phyloP scores from a whole-genome alignment of 2,888 invertebrate species.

The Syritta pipiens region DNA sequence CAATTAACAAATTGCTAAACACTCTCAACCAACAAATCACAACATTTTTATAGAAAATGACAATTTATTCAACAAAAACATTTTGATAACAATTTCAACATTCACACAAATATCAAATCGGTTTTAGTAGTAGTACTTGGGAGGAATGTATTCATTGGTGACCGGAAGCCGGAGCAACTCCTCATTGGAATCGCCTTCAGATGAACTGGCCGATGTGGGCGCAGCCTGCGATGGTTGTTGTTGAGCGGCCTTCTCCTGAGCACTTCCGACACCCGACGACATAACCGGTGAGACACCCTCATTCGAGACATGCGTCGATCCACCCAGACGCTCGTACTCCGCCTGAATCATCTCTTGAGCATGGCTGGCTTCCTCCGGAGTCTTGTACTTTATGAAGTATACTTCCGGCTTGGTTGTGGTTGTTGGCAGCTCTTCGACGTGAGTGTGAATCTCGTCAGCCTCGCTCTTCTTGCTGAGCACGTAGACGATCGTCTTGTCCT shows the following conservation, averaged over 20 bases:
- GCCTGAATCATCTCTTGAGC: constrained; percentile 71
- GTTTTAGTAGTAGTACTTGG: constrained; percentile 9
- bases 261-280: constrained; percentile 70
- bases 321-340: constrained; percentile 71
- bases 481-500: constrained; percentile 72
- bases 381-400: constrained; percentile 71
- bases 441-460: constrained; percentile 65
- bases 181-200: not conserved
- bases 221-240: not conserved
- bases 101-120: not conserved
- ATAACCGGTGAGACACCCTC: constrained; percentile 70
- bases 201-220: not conserved
- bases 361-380: constrained; percentile 71
- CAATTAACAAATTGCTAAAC: no score
- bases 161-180: not conserved
- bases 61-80: constrained; percentile 16
- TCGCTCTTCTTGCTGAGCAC: constrained; percentile 71
- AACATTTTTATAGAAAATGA: no score
- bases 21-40: no score
- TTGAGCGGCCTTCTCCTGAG: constrained; percentile 41
- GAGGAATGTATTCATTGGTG: constrained; percentile 58
- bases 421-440: constrained; percentile 62
- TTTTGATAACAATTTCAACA: not conserved
- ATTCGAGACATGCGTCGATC: constrained; percentile 69
- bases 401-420: constrained; percentile 71